Conservation (phyloP, 2,888 invertebrate species). For the Drosophila algonquin region DNA sequence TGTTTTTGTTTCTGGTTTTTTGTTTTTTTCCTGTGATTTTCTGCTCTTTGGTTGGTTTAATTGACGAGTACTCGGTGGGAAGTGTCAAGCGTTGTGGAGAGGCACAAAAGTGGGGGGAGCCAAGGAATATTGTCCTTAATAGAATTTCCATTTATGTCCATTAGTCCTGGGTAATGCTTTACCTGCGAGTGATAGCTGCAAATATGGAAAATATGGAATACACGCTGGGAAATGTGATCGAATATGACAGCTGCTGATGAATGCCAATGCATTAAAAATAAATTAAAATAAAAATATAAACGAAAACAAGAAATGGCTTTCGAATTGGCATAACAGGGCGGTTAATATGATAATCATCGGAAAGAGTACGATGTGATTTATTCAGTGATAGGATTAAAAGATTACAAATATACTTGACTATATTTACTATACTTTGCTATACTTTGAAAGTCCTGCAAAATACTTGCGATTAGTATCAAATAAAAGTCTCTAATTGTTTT, state of each 20-base stretch:
- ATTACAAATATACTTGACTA: too few species aligned
- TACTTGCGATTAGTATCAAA: too few species aligned
- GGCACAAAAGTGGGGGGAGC: slow-evolving; percentile 5
- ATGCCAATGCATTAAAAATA: slow-evolving; percentile 4
- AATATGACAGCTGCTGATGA: slow-evolving; percentile 17
- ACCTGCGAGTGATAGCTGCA: not conserved
- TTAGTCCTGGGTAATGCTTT: slow-evolving; percentile 48
- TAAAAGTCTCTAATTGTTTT: not conserved
- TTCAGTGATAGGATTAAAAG: too few species aligned
- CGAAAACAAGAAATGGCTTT: not conserved
- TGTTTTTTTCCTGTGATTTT: slow-evolving; percentile 1
- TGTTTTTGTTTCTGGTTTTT: not conserved
- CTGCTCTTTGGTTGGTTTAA: slow-evolving; percentile 42
- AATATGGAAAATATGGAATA: not conserved
- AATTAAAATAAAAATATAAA: slow-evolving; percentile 15
- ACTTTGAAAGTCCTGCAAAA: too few species aligned
- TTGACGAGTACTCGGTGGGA: slow-evolving; percentile 61
- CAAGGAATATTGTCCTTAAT: slow-evolving; percentile 53
- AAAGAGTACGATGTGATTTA: too few species aligned
- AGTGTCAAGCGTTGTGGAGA: slow-evolving; percentile 47
- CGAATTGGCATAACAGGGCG: not conserved
- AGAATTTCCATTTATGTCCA: slow-evolving; percentile 75
- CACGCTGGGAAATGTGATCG: not conserved
- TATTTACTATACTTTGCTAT: too few species aligned
- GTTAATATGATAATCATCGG: too few species aligned